Percentiles rank a stretch among this genome's conserved stretches.
phyloP scores from a whole-genome alignment of 1,140 invertebrate genomes.

The Galendromus occidentalis region DNA sequence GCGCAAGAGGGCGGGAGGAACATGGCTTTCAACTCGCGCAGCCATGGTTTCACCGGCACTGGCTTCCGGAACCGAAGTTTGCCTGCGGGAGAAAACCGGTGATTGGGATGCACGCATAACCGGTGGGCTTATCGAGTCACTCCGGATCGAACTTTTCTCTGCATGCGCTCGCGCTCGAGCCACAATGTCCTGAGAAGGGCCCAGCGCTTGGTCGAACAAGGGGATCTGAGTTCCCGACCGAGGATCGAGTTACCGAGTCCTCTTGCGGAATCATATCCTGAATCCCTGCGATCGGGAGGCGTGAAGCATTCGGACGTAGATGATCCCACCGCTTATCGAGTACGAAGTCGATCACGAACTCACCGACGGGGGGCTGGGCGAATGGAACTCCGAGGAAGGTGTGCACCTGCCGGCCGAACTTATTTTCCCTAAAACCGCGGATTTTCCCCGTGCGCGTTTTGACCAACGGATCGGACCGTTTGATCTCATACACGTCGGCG shows the following conservation, averaged over 20 bases:
- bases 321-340: not conserved
- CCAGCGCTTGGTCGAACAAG: no score
- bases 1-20: not conserved
- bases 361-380: not conserved
- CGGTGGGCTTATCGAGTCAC: no score
- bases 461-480: not conserved
- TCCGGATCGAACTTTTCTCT: no score
- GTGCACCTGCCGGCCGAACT: not conserved
- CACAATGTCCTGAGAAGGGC: no score
- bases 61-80: not conserved
- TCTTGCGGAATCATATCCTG: no score
- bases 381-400: not conserved
- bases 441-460: not conserved
- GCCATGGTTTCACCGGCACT: not conserved
- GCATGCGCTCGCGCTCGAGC: no score
- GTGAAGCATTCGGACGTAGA: no score
- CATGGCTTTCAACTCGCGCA: slow-evolving; percentile 1
- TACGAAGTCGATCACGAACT: not conserved
- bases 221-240: no score
- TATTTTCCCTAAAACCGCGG: not conserved
- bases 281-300: no score
- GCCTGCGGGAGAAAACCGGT: not conserved
- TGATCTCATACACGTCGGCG: not conserved
- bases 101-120: no score
- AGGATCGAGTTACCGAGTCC: no score